Evolutionary conservation across 1,140 invertebrate genomes (phyloP).

Genomic region (Chelonus insularis): DNA sequence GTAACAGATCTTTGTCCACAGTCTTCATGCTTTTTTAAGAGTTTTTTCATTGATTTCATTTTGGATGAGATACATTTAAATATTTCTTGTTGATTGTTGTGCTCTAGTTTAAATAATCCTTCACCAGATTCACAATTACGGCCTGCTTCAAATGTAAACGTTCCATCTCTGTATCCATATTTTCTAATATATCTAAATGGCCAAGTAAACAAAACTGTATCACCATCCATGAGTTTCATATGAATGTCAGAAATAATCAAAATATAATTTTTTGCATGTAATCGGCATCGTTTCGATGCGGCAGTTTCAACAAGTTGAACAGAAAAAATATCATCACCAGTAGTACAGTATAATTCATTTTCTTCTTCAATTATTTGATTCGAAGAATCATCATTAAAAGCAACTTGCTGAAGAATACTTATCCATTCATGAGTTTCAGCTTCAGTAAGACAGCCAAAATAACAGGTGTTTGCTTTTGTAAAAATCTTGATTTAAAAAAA

Average conservation of each 20-base stretch:
- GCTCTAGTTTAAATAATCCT: slow-evolving; percentile 79
- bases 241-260: slow-evolving; percentile 73
- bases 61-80: slow-evolving; percentile 76
- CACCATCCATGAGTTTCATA: slow-evolving; percentile 72
- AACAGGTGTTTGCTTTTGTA: slow-evolving; percentile 72
- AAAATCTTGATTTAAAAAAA: slow-evolving; percentile 61
- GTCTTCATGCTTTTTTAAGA: slow-evolving; percentile 66
- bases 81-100: slow-evolving; percentile 78
- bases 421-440: slow-evolving; percentile 77
- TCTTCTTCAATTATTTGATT: slow-evolving; percentile 77
- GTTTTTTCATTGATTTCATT: slow-evolving; percentile 83
- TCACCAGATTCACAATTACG: slow-evolving; percentile 84
- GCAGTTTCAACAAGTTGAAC: slow-evolving; percentile 79
- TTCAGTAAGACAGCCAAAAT: slow-evolving; percentile 73
- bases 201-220: slow-evolving; percentile 77
- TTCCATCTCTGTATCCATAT: slow-evolving; percentile 80
- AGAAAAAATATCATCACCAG: slow-evolving; percentile 76
- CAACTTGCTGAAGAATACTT: slow-evolving; percentile 76
- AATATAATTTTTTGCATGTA: slow-evolving; percentile 72
- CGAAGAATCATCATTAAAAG: slow-evolving; percentile 72
- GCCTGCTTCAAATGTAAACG: slow-evolving; percentile 89
- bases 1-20: not conserved
- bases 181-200: slow-evolving; percentile 82
- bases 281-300: slow-evolving; percentile 73
- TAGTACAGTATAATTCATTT: slow-evolving; percentile 83